A percentile compares a stretch with the other conserved stretches of the same genome.
Conservation (phyloP, 2,797 vertebrate species). For the Crocidura indochinensis region DNA sequence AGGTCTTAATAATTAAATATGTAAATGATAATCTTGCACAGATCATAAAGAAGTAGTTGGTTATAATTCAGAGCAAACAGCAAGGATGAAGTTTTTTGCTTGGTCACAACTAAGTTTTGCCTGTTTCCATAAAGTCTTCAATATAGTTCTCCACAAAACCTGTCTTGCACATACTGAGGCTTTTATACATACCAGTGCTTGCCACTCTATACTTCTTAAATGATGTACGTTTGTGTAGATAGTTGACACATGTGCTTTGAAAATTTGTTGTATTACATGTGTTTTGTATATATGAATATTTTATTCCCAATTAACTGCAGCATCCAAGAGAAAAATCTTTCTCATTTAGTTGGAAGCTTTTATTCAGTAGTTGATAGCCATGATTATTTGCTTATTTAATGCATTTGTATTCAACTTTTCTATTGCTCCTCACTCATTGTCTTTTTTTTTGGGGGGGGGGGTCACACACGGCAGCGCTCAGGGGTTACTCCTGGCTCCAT, state of each 20-base stretch:
- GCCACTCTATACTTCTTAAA: neutral
- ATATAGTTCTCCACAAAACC: neutral
- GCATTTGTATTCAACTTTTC: neutral
- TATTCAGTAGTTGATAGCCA: neutral
- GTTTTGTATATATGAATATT: conserved; percentile 7
- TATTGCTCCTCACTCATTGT: neutral
- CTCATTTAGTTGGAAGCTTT: neutral
- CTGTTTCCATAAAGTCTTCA: neutral
- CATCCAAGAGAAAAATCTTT: neutral
- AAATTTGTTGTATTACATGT: neutral
- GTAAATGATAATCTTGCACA: conserved; percentile 8
- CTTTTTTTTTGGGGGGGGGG: too few relatives aligned
- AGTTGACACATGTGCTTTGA: neutral
- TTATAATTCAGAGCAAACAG: neutral
- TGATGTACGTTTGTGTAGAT: neutral
- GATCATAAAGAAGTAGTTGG: neutral
- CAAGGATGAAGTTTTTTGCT: neutral
- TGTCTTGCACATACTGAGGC: neutral
- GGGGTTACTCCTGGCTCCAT: too few relatives aligned
- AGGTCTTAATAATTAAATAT: neutral
- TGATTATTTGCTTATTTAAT: conserved; percentile 29
- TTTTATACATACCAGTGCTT: neutral
- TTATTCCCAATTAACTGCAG: neutral
- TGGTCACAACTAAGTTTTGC: too few relatives aligned
- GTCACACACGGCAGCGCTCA: too few relatives aligned